Evolutionary conservation across 2,888 invertebrate species (phyloP).

Genomic region (Heteromurus nitidus): DNA sequence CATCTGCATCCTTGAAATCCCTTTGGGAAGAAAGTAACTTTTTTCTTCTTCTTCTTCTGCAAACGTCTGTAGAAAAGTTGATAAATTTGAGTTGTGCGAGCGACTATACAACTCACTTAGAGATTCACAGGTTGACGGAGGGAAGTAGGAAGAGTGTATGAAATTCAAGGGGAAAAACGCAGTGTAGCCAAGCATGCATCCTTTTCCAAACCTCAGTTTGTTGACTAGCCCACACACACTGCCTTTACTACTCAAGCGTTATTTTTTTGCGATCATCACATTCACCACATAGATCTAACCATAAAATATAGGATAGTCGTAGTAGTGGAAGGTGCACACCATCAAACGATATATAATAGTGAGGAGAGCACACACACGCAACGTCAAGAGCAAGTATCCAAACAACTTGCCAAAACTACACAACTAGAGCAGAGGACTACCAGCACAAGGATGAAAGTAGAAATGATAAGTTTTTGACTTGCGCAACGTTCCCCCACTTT

Average conservation of each 20-base stretch:
- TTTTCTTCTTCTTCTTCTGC: not conserved
- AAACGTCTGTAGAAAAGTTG: not conserved
- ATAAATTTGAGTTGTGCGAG: not conserved
- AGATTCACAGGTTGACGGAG: slow-evolving; percentile 19
- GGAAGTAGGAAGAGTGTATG: no score
- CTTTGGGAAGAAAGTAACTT: no score
- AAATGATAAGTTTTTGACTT: slow-evolving; percentile 63
- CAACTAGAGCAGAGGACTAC: not conserved
- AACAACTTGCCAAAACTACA: slow-evolving; percentile 33
- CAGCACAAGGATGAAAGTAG: slow-evolving; percentile 22
- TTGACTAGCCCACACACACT: slow-evolving; percentile 2
- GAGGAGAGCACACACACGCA: not conserved
- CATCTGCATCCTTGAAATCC: slow-evolving; percentile 2
- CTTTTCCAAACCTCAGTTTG: slow-evolving; percentile 53
- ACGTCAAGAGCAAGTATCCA: not conserved
- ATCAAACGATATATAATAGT: no score
- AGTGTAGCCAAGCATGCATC: slow-evolving; percentile 44
- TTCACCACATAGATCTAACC: slow-evolving; percentile 13
- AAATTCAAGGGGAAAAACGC: slow-evolving; percentile 48
- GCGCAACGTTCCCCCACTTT: slow-evolving; percentile 51
- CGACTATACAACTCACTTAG: not conserved
- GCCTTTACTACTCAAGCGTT: not conserved
- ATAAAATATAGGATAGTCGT: no score
- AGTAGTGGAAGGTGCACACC: no score
- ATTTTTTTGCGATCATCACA: slow-evolving; percentile 12